Evolutionary conservation across 2,113 vertebrate genomes (phyloP).

Genomic region (Poicephalus gulielmi): DNA sequence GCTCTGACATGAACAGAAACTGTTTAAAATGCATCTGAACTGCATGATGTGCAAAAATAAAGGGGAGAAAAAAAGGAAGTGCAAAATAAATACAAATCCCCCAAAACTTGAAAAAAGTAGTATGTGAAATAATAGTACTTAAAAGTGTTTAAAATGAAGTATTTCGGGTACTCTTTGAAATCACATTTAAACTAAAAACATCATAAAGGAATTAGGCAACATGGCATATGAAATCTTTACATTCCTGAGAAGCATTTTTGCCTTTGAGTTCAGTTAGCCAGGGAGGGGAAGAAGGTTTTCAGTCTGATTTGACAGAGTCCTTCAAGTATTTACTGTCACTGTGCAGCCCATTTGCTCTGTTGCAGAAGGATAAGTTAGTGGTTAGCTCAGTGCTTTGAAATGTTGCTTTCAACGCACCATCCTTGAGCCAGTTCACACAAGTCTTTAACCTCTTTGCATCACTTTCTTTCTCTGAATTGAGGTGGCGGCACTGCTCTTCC

Average conservation of each 20-base stretch:
- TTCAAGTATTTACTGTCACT: not conserved
- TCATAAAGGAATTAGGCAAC: not conserved
- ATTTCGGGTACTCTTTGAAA: not conserved
- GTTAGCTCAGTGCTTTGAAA: not conserved
- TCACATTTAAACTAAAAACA: not conserved
- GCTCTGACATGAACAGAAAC: not conserved
- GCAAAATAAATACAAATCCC: not conserved
- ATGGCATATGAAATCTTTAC: not conserved
- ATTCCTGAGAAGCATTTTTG: not conserved
- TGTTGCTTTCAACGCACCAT: rapidly evolving
- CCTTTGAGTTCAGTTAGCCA: not conserved
- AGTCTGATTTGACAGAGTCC: not conserved
- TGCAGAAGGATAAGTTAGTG: not conserved
- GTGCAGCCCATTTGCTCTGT: rapidly evolving
- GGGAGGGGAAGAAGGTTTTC: not conserved
- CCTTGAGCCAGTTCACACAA: not conserved
- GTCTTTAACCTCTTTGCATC: not conserved
- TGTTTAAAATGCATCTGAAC: not conserved
- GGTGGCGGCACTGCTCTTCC: not conserved
- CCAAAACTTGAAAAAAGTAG: not conserved
- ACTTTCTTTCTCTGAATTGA: not conserved
- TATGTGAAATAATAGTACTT: not conserved
- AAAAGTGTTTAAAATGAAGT: not conserved
- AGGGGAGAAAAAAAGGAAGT: rapidly evolving
- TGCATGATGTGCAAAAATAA: not conserved